Percentiles rank a stretch among this genome's conserved stretches.
Evolutionary conservation across 1,140 invertebrate species (phyloP).

Genomic region (Latrodectus geometricus): DNA sequence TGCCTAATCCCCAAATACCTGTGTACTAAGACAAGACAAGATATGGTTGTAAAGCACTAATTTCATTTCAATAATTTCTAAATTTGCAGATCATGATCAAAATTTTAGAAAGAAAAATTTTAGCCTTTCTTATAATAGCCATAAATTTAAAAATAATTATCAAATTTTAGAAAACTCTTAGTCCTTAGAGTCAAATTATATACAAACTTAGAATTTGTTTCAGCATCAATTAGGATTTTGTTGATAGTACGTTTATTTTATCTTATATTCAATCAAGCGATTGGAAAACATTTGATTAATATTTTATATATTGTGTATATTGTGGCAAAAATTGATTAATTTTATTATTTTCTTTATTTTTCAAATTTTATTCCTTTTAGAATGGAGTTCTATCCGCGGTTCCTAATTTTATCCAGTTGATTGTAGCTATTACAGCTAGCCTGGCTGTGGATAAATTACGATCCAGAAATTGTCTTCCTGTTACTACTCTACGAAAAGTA

Average conservation of each 20-base stretch:
- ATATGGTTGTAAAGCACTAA: too few species aligned
- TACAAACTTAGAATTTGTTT: neutral
- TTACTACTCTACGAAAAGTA: conserved; percentile 60
- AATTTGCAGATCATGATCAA: too few species aligned
- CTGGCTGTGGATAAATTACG: conserved; percentile 70
- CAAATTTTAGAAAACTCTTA: too few species aligned
- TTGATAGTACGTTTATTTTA: neutral
- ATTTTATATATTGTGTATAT: neutral
- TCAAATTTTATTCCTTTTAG: conserved; percentile 65
- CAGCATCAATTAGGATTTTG: neutral
- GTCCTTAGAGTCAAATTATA: too few species aligned
- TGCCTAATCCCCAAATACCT: too few species aligned
- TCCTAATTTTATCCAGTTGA: conserved; percentile 73
- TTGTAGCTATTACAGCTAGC: conserved; percentile 70
- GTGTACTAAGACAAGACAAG: too few species aligned
- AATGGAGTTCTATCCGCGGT: conserved; percentile 74
- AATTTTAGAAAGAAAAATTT: too few species aligned
- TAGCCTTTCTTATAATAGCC: too few species aligned
- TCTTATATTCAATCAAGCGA: neutral
- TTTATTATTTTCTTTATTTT: neutral
- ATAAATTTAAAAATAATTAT: too few species aligned
- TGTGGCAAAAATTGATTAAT: neutral
- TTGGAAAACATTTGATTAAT: neutral
- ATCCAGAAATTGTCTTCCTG: conserved; percentile 27
- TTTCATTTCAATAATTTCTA: too few species aligned